These are phyloP conservation scores for Plectropomus leopardus DNA, from an alignment of 2,113 vertebrate species.

Conservation along the genomic window DNA sequence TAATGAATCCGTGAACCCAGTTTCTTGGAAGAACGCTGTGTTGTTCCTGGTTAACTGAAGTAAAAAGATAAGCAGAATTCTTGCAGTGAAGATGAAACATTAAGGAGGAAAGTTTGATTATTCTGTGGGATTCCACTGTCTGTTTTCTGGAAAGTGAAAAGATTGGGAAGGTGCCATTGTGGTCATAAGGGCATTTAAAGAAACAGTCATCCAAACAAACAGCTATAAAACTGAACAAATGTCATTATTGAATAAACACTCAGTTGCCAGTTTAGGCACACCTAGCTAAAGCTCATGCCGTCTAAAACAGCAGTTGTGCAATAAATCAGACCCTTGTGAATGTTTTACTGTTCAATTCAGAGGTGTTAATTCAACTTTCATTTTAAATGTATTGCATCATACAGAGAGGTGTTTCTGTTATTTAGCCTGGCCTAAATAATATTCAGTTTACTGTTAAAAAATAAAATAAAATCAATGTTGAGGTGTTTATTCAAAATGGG, in stretches of 20 bases:
- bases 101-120: conserved; percentile 44
- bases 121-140: conserved; percentile 31
- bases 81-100: conserved; percentile 41
- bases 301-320: background rate
- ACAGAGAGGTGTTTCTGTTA: background rate
- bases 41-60: conserved; percentile 49
- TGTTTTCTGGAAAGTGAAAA: conserved; percentile 38
- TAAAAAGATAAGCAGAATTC: conserved; percentile 37
- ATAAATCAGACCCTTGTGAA: background rate
- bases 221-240: background rate
- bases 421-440: no score
- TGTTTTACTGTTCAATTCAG: background rate
- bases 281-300: background rate
- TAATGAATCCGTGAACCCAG: conserved; percentile 41
- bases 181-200: conserved; percentile 26
- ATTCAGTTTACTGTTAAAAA: no score
- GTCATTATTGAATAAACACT: background rate
- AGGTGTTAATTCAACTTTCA: no score
- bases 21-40: conserved; percentile 61
- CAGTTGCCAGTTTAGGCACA: background rate
- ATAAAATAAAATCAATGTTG: no score
- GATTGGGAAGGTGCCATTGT: conserved; percentile 43
- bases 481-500: no score
- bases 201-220: conserved; percentile 7
- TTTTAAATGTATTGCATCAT: no score